phyloP scores from a whole-genome alignment of 2,113 vertebrate genomes.

The Narcine bancroftii region DNA sequence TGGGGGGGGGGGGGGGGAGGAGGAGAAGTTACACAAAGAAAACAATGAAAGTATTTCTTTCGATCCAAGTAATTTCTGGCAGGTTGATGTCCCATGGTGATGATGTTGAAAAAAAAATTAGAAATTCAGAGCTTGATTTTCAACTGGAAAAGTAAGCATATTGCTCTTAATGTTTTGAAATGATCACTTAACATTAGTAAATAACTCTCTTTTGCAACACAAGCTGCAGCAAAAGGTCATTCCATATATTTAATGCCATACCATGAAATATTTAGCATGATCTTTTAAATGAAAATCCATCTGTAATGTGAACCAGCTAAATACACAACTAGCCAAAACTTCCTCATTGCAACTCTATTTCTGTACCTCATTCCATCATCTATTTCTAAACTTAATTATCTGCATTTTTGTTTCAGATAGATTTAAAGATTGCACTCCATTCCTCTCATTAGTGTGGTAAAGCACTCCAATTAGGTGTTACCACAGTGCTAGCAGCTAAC shows the following conservation, averaged over 20 bases:
- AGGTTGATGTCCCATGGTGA: slow-evolving; percentile 74
- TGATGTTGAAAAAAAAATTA: slow-evolving; percentile 69
- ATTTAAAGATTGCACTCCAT: slow-evolving; percentile 4
- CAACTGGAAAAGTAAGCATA: slow-evolving; percentile 54
- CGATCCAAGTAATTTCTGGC: slow-evolving; percentile 75
- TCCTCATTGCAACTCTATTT: not conserved
- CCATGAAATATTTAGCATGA: not conserved
- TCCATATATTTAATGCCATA: slow-evolving; percentile 40
- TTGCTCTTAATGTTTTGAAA: slow-evolving; percentile 47
- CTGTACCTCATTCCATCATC: not conserved
- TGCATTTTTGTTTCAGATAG: slow-evolving; percentile 17
- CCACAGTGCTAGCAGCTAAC: not conserved
- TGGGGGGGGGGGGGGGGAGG: slow-evolving; percentile 42
- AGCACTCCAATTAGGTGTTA: slow-evolving; percentile 5
- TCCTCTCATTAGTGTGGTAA: slow-evolving; percentile 16
- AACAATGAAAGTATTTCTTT: slow-evolving; percentile 83
- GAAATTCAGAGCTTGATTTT: slow-evolving; percentile 63
- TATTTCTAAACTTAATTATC: slow-evolving; percentile 17
- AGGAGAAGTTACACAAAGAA: slow-evolving; percentile 70
- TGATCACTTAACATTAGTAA: slow-evolving; percentile 53
- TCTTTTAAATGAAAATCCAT: not conserved
- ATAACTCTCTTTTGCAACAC: slow-evolving; percentile 46
- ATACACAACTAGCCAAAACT: not conserved
- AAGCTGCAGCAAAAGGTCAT: slow-evolving; percentile 47
- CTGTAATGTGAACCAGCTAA: not conserved